Evolutionary conservation across 1,140 invertebrate genomes (phyloP).

Genomic region (Dinothrombium tinctorium): DNA sequence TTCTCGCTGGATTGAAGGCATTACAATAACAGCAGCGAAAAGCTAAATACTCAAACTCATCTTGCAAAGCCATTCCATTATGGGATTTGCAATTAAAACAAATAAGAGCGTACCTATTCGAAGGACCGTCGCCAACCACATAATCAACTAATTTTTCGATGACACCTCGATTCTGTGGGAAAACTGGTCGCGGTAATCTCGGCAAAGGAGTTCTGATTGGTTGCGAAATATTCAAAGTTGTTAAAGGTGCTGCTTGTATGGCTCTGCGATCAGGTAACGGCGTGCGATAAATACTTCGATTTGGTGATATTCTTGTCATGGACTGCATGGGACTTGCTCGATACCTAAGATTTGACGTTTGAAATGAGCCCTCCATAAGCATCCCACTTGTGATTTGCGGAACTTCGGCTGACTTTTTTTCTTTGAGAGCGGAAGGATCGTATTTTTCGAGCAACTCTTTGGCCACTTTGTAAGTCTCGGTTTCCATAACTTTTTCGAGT

Average conservation of each 20-base stretch:
- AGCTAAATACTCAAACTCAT: constrained; percentile 84
- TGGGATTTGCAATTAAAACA: constrained; percentile 69
- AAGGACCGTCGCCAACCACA: constrained; percentile 78
- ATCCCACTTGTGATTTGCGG: no score
- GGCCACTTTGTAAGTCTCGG: constrained; percentile 87
- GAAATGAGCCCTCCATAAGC: no score
- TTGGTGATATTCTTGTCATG: no score
- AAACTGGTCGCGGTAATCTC: constrained; percentile 24
- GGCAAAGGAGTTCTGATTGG: constrained; percentile 19
- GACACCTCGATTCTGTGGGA: constrained; percentile 34
- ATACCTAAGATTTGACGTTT: no score
- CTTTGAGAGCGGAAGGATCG: constrained; percentile 35
- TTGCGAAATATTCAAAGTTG: not conserved
- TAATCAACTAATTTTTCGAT: constrained; percentile 79
- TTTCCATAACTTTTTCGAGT: constrained; percentile 86
- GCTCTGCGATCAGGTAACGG: no score
- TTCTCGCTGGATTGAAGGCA: constrained; percentile 31
- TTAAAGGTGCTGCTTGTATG: no score
- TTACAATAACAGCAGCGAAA: constrained; percentile 74
- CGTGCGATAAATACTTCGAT: no score
- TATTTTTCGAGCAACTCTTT: constrained; percentile 74
- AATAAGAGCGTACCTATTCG: constrained; percentile 78
- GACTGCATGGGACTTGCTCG: no score
- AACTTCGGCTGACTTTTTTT: no score
- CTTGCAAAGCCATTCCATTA: constrained; percentile 88